Percentiles rank a stretch among this genome's conserved stretches.
Conservation (phyloP, 2,888 invertebrate species). For the Mycogona germanica region DNA sequence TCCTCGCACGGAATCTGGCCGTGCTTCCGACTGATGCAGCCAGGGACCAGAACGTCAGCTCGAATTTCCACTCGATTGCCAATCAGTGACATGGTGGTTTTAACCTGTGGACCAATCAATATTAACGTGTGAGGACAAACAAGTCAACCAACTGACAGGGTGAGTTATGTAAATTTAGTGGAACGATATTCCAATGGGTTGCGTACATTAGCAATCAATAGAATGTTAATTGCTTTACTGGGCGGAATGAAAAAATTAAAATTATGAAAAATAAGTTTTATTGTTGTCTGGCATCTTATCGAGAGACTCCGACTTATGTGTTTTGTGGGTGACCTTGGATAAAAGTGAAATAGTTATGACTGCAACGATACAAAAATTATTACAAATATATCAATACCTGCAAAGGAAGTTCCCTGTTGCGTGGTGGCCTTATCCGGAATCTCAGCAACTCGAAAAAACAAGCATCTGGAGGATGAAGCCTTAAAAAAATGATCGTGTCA, state of each 20-base stretch:
- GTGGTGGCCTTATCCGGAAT: conserved; percentile 88
- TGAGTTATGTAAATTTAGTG: too few species aligned
- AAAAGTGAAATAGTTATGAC: conserved; percentile 1
- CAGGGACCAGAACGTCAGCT: conserved; percentile 91
- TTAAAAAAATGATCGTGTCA: conserved; percentile 34
- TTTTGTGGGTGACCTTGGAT: neutral
- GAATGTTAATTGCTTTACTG: too few species aligned
- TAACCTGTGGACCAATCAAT: conserved; percentile 18
- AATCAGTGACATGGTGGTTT: conserved; percentile 27
- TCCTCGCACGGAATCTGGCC: conserved; percentile 97
- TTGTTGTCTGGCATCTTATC: neutral
- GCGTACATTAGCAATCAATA: too few species aligned
- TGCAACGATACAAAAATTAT: neutral
- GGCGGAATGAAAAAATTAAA: conserved; percentile 12
- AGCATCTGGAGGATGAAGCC: conserved; percentile 94
- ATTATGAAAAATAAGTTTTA: neutral
- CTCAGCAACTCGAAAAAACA: conserved; percentile 94
- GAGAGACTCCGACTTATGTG: too few species aligned
- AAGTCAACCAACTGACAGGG: too few species aligned
- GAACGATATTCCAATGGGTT: too few species aligned
- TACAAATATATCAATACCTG: conserved; percentile 52
- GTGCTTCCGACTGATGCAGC: conserved; percentile 87
- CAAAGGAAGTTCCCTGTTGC: conserved; percentile 90
- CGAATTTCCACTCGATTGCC: conserved; percentile 72
- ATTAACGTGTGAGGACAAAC: neutral